Percentiles rank a stretch among this genome's conserved stretches.
phyloP scores from a whole-genome alignment of 2,888 invertebrate species.

The Sphaeridia pumilis region DNA sequence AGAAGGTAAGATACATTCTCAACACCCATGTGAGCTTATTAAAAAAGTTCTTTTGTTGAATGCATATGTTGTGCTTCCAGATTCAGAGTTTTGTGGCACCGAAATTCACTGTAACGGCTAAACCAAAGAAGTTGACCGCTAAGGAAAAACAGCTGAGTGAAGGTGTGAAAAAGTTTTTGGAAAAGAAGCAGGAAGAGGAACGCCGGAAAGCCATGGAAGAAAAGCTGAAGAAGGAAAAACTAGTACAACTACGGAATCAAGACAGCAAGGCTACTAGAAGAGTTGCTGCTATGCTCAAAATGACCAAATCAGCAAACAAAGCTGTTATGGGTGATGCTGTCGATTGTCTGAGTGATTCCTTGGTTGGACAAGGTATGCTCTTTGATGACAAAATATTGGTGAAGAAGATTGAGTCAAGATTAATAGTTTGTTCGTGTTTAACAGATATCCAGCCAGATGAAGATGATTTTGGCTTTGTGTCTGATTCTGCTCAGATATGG shows the following conservation, averaged over 20 bases:
- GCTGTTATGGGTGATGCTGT: conserved; percentile 71
- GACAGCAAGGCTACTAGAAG: conserved; percentile 62
- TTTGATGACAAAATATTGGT: no score
- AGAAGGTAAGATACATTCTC: no score
- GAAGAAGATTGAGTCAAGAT: no score
- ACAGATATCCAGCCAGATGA: conserved; percentile 70
- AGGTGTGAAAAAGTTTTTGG: conserved; percentile 71
- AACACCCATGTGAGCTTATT: no score
- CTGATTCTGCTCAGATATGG: conserved; percentile 65
- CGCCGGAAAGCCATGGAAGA: conserved; percentile 52
- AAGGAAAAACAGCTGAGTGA: conserved; percentile 48
- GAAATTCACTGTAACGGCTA: conserved; percentile 2
- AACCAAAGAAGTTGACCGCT: conserved; percentile 27
- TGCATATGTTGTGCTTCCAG: conserved; percentile 5
- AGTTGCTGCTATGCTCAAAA: conserved; percentile 66
- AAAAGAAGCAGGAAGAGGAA: conserved; percentile 70
- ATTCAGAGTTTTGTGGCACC: background rate
- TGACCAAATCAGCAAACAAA: conserved; percentile 80
- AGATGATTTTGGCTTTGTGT: conserved; percentile 83
- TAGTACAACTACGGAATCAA: conserved; percentile 44
- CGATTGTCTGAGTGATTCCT: conserved; percentile 50
- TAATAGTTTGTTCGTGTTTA: no score
- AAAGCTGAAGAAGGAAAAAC: conserved; percentile 51
- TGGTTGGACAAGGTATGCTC: conserved; percentile 26
- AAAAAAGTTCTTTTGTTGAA: no score